These are phyloP conservation scores for Aethes cnicana DNA, from an alignment of 2,888 invertebrate genomes.

Conservation along the genomic window DNA sequence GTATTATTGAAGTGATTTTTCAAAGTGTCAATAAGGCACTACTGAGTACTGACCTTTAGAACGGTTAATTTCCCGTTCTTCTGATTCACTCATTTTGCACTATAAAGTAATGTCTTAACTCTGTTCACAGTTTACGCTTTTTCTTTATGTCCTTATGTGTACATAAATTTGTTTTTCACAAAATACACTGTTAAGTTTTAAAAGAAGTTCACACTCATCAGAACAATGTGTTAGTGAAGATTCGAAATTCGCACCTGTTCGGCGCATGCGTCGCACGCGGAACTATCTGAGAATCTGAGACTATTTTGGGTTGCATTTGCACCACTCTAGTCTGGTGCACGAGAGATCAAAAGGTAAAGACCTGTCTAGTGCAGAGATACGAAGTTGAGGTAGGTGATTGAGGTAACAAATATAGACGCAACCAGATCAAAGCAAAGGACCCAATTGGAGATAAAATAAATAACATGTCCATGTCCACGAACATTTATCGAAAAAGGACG, in stretches of 20 bases:
- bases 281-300: conserved; percentile 62
- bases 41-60: neutral
- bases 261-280: conserved; percentile 65
- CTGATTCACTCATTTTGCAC: neutral
- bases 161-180: neutral
- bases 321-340: conserved; percentile 68
- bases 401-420: too few relatives aligned
- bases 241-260: conserved; percentile 66
- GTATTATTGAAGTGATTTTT: too few relatives aligned
- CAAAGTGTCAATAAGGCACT: neutral
- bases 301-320: conserved; percentile 75
- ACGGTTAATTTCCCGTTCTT: neutral
- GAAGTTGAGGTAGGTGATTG: too few relatives aligned
- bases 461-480: too few relatives aligned
- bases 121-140: neutral
- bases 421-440: too few relatives aligned
- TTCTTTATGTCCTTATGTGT: neutral
- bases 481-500: too few relatives aligned
- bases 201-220: neutral
- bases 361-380: too few relatives aligned
- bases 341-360: conserved; percentile 74
- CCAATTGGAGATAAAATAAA: too few relatives aligned
- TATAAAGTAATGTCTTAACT: neutral
- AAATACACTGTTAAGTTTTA: too few relatives aligned
- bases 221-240: conserved; percentile 2